Conservation (phyloP, 1,140 invertebrate genomes). For the Tetramorium alpestre region DNA sequence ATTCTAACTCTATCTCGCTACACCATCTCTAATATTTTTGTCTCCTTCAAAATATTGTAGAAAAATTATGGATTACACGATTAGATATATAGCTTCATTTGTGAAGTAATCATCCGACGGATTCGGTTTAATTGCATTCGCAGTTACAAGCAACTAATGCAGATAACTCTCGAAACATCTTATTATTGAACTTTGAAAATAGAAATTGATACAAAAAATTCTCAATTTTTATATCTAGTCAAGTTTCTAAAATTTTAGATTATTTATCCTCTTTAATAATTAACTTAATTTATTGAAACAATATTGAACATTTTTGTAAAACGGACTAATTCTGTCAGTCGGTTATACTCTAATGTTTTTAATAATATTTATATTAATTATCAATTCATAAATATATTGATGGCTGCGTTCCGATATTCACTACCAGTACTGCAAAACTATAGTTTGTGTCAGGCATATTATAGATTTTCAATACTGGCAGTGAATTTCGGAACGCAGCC, state of each 20-base stretch:
- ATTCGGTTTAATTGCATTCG: conserved; percentile 45
- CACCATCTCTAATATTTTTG: conserved; percentile 34
- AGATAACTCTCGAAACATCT: conserved; percentile 14
- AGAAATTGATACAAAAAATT: not conserved
- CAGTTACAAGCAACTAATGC: not conserved
- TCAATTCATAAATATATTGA: not conserved
- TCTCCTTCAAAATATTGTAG: conserved; percentile 45
- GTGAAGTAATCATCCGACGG: conserved; percentile 41
- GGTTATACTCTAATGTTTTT: not conserved
- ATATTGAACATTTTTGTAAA: not conserved
- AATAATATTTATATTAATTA: not conserved
- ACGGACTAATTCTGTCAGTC: not conserved
- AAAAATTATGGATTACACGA: conserved; percentile 43
- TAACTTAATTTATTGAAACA: not conserved
- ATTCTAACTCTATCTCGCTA: conserved; percentile 52
- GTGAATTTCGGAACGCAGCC: no score
- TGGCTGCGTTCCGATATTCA: no score
- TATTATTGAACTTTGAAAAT: conserved; percentile 25
- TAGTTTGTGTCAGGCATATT: no score
- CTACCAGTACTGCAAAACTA: no score
- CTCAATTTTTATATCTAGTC: not conserved
- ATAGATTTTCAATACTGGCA: no score
- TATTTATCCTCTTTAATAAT: not conserved
- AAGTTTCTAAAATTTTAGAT: not conserved
- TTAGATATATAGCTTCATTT: conserved; percentile 15